Conservation (phyloP, 1,140 invertebrate species). For the Elymnias hypermnestra region DNA sequence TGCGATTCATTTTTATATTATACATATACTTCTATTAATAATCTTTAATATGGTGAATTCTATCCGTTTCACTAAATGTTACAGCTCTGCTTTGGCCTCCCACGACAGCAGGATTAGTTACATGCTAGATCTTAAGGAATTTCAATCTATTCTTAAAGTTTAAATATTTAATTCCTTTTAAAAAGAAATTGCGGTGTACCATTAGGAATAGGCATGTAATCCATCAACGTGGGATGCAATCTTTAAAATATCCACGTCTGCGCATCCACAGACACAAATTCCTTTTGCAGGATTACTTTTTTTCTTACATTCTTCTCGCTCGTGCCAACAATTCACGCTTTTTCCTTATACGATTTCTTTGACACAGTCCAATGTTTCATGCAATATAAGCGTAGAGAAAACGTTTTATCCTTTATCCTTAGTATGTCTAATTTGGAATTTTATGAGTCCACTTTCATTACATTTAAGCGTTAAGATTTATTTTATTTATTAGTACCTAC, state of each 20-base stretch:
- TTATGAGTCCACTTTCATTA: no score
- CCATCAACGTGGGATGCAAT: background rate
- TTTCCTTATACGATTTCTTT: constrained; percentile 20
- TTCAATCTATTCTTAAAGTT: no score
- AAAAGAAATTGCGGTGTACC: no score
- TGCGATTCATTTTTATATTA: no score
- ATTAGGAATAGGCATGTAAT: background rate
- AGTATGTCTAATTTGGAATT: constrained; percentile 12
- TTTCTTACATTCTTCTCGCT: constrained; percentile 51
- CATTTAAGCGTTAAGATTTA: no score
- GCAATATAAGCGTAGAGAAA: constrained; percentile 10
- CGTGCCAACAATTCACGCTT: constrained; percentile 52
- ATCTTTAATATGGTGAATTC: no score
- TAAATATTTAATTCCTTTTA: no score
- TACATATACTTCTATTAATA: no score
- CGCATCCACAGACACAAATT: constrained; percentile 12
- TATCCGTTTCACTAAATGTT: no score
- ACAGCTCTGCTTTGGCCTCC: no score
- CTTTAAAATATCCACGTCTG: background rate
- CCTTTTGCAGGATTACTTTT: constrained; percentile 15
- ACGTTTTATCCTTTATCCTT: constrained; percentile 15
- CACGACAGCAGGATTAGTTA: no score
- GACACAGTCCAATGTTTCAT: constrained; percentile 19
- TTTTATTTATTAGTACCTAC: background rate
- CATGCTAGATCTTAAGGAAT: no score